Evolutionary conservation across 2,113 vertebrate genomes (phyloP), one percentile per base, ranked within the genome.

Genomic region (Girardinichthys multiradiatus): DNA sequence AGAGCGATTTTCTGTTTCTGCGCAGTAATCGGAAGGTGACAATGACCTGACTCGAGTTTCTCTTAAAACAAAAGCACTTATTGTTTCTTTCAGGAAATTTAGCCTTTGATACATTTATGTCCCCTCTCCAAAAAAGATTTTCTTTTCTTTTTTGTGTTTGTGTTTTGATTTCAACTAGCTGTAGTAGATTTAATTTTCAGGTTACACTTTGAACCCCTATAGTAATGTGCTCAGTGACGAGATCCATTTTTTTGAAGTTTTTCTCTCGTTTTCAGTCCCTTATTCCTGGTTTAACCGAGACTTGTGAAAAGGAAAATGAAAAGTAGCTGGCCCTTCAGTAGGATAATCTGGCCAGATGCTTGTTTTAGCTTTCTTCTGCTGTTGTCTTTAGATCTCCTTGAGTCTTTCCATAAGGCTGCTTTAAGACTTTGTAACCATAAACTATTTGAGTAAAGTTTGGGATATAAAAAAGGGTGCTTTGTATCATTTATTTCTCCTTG

Each of bases 361-460:
- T 61, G 66, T 69, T 69, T 70, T 31, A 67, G 45, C 63, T 42
- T 1, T 27, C 1, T 15, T 24, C 48, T 37, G 12, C 33, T 27
- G 31, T 35, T 70, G 29, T 68, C 15, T 58, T 58, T 61, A 26
- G 76, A 28, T 80, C 70, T 77, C 26, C 72, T 70, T 77, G 31
- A 63, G 54, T 27, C 28, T n/a, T 12, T 28, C 57, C 60, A 8
- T 17, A 57, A 64, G 15, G 57, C 59, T 57, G 67, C 77, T n/a
- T 73, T 48, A 62, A 62, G 48, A 64, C 73, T 86, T 79, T 87
- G 86, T 85, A 82, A 83, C 77, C 68, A 66, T 67, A 69, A 61
- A 57, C 80, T 78, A 60, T 83, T 85, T 79, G 68, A 86, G 84
- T 91, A 85, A 88, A 85, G 74, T 83, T 84, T 85, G 61, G 57